Conservation (phyloP, 2,888 invertebrate genomes). For the Drosophila neotestacea region DNA sequence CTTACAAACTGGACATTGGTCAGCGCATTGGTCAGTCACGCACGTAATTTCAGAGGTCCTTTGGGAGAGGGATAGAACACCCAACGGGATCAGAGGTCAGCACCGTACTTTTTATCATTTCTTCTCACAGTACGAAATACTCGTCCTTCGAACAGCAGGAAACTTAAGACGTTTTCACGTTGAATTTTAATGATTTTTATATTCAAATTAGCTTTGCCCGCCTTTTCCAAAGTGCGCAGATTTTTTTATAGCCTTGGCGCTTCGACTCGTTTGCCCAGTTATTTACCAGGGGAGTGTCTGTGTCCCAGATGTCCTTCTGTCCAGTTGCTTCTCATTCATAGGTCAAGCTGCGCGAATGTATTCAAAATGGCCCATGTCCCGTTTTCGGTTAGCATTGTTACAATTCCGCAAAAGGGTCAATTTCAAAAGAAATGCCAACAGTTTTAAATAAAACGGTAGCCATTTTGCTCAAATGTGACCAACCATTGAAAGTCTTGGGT, state of each 20-base stretch:
- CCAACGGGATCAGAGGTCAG: conserved; percentile 82
- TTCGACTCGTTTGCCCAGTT: conserved; percentile 54
- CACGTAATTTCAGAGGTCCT: conserved; percentile 67
- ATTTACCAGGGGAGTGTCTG: conserved; percentile 63
- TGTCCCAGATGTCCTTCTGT: conserved; percentile 19
- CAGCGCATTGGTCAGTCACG: conserved; percentile 84
- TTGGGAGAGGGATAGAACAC: conserved; percentile 40
- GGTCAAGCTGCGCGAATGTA: conserved; percentile 65
- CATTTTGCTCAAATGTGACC: conserved; percentile 58
- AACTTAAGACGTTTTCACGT: conserved; percentile 78
- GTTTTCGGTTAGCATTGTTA: conserved; percentile 33
- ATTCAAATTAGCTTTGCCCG: conserved; percentile 76
- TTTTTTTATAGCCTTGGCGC: conserved; percentile 9
- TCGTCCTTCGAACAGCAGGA: conserved; percentile 58
- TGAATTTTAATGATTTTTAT: conserved; percentile 82
- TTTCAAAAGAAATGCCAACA: conserved; percentile 48
- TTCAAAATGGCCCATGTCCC: conserved; percentile 68
- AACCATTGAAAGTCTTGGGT: conserved; percentile 35
- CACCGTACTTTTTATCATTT: conserved; percentile 83
- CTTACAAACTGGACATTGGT: conserved; percentile 78
- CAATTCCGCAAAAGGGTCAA: conserved; percentile 68
- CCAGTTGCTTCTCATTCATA: conserved; percentile 46
- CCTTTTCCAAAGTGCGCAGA: conserved; percentile 46
- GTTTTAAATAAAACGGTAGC: conserved; percentile 43
- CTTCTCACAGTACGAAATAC: conserved; percentile 77